Evolutionary conservation across 2,888 invertebrate species (phyloP), one percentile per base, ranked within the genome.

Genomic region (Hirtodrosophila alboralis): DNA sequence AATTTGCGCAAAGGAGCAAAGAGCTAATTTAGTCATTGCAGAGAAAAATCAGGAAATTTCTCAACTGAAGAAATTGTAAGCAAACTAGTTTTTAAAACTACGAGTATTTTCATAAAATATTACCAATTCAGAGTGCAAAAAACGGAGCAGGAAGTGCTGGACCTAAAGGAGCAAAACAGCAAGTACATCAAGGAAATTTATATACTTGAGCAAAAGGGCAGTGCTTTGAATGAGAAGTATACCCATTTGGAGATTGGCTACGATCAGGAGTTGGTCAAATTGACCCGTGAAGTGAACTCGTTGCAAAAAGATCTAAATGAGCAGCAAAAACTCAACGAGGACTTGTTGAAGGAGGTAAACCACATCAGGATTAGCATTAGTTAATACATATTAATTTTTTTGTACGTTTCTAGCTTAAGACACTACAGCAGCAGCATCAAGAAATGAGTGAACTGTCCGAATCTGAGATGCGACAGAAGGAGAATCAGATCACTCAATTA

Each of bases 21-120:
- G 21, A 8, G 13, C 31, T 1, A 62, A 62, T 1, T 5, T 30
- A 6, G n/a, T 0, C 1, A 28, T 47, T 3, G 37, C 26, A 0
- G 41, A 62, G 9, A 37, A 1, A 4, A 48, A 5, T 2, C 47
- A 38, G 4, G 63, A 65, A 18, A 63, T 30, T n/a, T 12, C 1
- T 0, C 3, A 26, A 1, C 13, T 68, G 0, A 48, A 12, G 1
- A 47, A 69, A 28, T 6, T 6, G 70, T 69, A 62, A 36, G 18
- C 2, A 4, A 4, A 0, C n/a, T 41, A 3, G 10, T 12, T 27
- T 1, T 2, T 18, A 6, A 1, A 1, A 1, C 7, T 9, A 10
- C 3, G 7, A 14, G 6, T 10, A 13, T 4, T 10, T n/a, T n/a
- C n/a, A n/a, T n/a, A n/a, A n/a, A n/a, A n/a, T n/a, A 0, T 16